Evolutionary conservation across 2,113 vertebrate species (phyloP).

Genomic region (Agapornis roseicollis): DNA sequence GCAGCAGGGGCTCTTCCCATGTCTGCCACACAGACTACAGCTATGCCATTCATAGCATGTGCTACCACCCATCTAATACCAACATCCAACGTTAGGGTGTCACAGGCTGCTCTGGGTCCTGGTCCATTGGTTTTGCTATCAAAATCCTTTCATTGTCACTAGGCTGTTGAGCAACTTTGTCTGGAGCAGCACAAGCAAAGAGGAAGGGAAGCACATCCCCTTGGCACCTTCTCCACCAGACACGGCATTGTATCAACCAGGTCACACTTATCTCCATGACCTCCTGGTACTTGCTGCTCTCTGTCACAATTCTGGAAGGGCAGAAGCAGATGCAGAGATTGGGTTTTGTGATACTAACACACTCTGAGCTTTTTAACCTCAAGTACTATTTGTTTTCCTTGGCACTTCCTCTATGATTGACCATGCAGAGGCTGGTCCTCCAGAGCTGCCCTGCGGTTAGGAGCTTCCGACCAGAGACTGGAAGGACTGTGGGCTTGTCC

Average conservation of each 20-base stretch:
- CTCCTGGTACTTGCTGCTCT: neutral
- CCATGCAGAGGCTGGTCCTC: neutral
- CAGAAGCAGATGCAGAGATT: neutral
- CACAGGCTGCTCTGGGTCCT: neutral
- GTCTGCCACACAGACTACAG: too few species aligned
- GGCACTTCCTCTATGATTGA: neutral
- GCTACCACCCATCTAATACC: neutral
- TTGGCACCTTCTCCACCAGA: neutral
- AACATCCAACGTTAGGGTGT: neutral
- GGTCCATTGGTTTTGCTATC: neutral
- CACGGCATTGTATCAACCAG: neutral
- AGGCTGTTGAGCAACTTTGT: neutral
- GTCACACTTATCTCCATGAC: neutral
- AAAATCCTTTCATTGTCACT: neutral
- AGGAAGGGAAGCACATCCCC: neutral
- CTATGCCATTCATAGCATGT: rapidly evolving
- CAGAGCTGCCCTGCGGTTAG: neutral
- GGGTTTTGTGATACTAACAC: neutral
- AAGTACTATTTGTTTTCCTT: conserved; percentile 32
- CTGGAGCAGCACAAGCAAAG: neutral
- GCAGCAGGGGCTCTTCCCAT: neutral
- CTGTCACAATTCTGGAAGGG: neutral
- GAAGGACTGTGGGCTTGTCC: neutral
- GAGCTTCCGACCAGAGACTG: neutral
- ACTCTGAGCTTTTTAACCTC: conserved; percentile 21